Percentiles rank a stretch among this genome's conserved stretches.
Conservation (phyloP, 2,113 vertebrate species). For the Motacilla alba region DNA sequence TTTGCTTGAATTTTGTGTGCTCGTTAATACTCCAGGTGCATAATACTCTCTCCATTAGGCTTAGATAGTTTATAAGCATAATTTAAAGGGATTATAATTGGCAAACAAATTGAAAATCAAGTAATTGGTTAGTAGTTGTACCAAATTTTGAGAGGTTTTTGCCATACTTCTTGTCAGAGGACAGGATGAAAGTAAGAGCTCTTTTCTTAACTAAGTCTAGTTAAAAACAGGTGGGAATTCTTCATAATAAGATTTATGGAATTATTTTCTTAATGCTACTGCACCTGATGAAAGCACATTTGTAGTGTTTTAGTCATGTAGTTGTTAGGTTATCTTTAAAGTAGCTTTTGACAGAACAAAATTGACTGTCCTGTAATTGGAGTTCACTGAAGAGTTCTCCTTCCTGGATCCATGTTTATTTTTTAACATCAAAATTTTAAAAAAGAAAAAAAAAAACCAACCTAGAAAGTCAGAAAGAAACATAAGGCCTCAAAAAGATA, state of each 20-base stretch:
- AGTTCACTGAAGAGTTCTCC: conserved; percentile 46
- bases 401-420: conserved; percentile 37
- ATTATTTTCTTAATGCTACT: neutral
- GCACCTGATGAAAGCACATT: neutral
- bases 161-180: neutral
- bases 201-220: neutral
- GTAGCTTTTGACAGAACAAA: conserved; percentile 32
- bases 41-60: neutral
- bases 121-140: neutral
- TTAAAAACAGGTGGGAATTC: neutral
- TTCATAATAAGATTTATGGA: neutral
- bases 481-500: neutral
- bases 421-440: neutral
- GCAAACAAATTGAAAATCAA: neutral
- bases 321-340: neutral
- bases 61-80: neutral
- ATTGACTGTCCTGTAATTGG: conserved; percentile 35
- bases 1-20: neutral
- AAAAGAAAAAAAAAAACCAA: neutral
- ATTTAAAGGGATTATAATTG: neutral
- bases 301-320: neutral
- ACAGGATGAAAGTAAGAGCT: neutral
- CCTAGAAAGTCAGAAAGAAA: neutral
- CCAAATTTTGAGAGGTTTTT: neutral
- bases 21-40: neutral